These are phyloP conservation scores for Rhorus exstirpatorius DNA, from an alignment of 2,888 invertebrate genomes.

Conservation along the genomic window DNA sequence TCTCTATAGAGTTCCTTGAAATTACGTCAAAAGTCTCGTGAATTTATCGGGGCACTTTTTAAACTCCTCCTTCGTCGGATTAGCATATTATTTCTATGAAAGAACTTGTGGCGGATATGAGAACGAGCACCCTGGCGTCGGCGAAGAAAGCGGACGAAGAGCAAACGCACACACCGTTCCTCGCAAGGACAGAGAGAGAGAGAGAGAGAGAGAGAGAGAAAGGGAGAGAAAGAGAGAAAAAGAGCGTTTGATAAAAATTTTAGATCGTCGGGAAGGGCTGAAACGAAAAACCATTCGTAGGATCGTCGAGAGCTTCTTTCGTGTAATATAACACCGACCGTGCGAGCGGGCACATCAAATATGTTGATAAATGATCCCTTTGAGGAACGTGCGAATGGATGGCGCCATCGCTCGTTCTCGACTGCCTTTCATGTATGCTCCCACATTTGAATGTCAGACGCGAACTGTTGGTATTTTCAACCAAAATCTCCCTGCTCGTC, in stretches of 20 bases:
- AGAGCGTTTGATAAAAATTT: conserved; percentile 57
- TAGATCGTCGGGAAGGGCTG: conserved; percentile 36
- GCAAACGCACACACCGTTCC: conserved; percentile 69
- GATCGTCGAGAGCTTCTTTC: conserved; percentile 64
- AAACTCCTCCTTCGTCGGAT: conserved; percentile 85
- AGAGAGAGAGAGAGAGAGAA: conserved; percentile 10
- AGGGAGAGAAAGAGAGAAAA: conserved; percentile 18
- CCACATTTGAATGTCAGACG: conserved; percentile 84
- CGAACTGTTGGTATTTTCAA: conserved; percentile 70
- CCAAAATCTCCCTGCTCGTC: background rate
- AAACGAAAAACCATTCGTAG: conserved; percentile 60
- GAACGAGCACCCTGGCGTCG: conserved; percentile 72
- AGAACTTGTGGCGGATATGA: conserved; percentile 68
- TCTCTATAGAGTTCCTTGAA: conserved; percentile 74
- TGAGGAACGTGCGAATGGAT: conserved; percentile 82
- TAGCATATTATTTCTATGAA: conserved; percentile 86
- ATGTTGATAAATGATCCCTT: conserved; percentile 86
- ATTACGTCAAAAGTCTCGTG: conserved; percentile 85
- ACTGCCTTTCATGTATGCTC: conserved; percentile 78
- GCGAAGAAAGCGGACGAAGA: conserved; percentile 70
- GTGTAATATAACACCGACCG: conserved; percentile 70
- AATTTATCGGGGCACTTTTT: conserved; percentile 86
- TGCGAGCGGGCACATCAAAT: conserved; percentile 84
- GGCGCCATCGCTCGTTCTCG: conserved; percentile 74
- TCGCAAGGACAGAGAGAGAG: conserved; percentile 20